These are phyloP conservation scores for Melikaiella ostensackeni DNA, from an alignment of 2,888 invertebrate genomes.

Conservation along the genomic window DNA sequence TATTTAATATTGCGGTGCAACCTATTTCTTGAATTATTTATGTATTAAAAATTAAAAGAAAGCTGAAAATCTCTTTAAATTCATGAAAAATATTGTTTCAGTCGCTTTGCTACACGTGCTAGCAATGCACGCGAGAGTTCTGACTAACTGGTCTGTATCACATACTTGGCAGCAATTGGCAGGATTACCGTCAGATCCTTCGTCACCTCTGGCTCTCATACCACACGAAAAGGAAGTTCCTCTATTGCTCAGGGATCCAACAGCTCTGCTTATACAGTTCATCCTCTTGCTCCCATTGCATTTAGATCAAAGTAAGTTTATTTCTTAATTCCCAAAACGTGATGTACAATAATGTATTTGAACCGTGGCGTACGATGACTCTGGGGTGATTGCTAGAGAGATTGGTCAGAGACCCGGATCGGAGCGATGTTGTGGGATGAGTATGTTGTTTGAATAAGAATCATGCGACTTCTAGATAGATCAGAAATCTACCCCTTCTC, in stretches of 20 bases:
- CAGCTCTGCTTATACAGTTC: slow-evolving; percentile 91
- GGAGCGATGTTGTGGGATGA: too few species aligned
- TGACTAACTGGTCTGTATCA: slow-evolving; percentile 82
- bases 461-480: too few species aligned
- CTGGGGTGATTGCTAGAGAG: too few species aligned
- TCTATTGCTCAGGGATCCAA: slow-evolving; percentile 90
- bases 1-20: neutral
- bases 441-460: too few species aligned
- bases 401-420: too few species aligned
- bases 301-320: slow-evolving; percentile 88
- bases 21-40: neutral
- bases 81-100: slow-evolving; percentile 74
- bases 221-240: slow-evolving; percentile 84
- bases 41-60: neutral
- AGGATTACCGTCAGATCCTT: slow-evolving; percentile 70
- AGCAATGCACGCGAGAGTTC: slow-evolving; percentile 89
- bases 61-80: slow-evolving; percentile 46
- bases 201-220: slow-evolving; percentile 72
- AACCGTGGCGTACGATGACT: too few species aligned
- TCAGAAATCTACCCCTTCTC: too few species aligned
- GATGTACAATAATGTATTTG: too few species aligned
- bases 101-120: slow-evolving; percentile 93
- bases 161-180: slow-evolving; percentile 80
- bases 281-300: slow-evolving; percentile 90
- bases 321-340: too few species aligned